Evolutionary conservation across 2,888 invertebrate genomes (phyloP), one percentile per base, ranked within the genome.

Genomic region (Agelastica alni): DNA sequence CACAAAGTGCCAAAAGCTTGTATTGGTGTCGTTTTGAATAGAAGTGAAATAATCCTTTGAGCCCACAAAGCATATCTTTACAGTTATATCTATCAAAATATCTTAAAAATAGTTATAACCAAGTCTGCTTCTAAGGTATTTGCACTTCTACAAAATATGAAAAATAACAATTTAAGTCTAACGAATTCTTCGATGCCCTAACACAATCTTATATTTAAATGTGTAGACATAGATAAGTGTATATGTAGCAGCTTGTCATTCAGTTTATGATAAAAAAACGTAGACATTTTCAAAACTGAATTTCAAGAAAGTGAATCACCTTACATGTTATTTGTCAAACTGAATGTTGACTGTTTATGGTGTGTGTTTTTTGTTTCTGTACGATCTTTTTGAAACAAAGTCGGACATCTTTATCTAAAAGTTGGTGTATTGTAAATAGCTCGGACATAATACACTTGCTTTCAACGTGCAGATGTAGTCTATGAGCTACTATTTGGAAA

Each of bases 321-420:
- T 62, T 71, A 69, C 67, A 66, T 73, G 70, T 73, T 72, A 69
- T 66, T 66, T 69, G 71, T 72, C 68, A 69, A 69, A 65, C 70
- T 74, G 69, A 67, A 72, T 73, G 73, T 74, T 74, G 66, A 70
- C 72, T 71, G 71, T 70, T 70, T 59, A 69, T 70, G 68, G 68
- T 70, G 67, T 70, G 65, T 70, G 69, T 72, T 66, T 49, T 67
- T 60, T 63, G 20, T 64, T 63, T 63, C 58, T 60, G 34, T 51
- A 44, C 52, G n/a, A 46, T 52, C 34, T 26, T 46, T 41, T 46
- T n/a, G n/a, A n/a, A n/a, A n/a, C n/a, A n/a, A n/a, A n/a, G n/a
- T n/a, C n/a, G 39, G 46, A 45, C 48, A 48, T 48, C 30, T 3
- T 36, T 18, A 3, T n/a, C n/a, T 2, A 39, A n/a, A 39, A 7